Evolutionary conservation across 2,113 vertebrate genomes (phyloP).

Genomic region (Crotalus helleri): DNA sequence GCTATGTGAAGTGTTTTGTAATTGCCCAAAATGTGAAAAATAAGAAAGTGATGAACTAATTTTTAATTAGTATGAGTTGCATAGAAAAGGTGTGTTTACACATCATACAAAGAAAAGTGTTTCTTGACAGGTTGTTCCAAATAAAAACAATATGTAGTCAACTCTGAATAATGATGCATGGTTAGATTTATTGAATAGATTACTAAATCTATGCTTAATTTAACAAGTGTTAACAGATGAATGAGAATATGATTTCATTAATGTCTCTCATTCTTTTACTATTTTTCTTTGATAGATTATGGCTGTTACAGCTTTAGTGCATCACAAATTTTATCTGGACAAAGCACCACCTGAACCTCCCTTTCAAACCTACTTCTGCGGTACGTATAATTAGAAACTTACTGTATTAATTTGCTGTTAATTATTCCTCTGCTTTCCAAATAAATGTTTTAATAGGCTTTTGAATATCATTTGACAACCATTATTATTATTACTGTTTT

Average conservation of each 20-base stretch:
- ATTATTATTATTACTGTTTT: background rate
- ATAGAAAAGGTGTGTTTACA: background rate
- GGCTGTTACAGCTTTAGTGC: slow-evolving; percentile 84
- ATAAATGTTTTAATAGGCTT: background rate
- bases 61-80: background rate
- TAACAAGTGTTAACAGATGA: background rate
- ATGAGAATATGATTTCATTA: background rate
- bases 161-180: background rate
- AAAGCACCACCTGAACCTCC: slow-evolving; percentile 88
- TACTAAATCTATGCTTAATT: background rate
- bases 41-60: background rate
- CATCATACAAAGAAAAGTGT: background rate
- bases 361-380: slow-evolving; percentile 91
- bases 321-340: slow-evolving; percentile 86
- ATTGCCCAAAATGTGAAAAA: background rate
- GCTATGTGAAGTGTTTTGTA: background rate
- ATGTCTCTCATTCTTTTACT: background rate
- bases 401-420: background rate
- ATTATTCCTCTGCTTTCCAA: background rate
- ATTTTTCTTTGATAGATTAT: slow-evolving; percentile 76
- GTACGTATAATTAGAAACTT: slow-evolving; percentile 66
- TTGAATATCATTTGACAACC: background rate
- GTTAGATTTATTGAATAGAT: background rate
- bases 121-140: background rate
- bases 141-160: background rate